These are phyloP conservation scores for Neoseiulus cucumeris DNA, from an alignment of 1,140 invertebrate genomes.

Conservation along the genomic window DNA sequence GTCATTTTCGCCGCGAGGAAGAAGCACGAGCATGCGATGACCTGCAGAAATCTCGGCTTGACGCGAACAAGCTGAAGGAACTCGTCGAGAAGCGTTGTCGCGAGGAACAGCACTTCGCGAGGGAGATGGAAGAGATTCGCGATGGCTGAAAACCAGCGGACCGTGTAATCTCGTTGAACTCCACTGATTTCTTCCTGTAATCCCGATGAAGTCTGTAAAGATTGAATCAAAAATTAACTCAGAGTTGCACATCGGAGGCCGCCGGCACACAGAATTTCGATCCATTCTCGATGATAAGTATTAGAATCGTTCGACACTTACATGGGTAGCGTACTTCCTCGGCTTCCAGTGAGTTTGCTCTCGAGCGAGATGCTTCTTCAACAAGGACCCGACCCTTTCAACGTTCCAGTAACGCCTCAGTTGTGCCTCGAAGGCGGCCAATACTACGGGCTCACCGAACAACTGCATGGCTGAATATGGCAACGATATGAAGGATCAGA, in stretches of 20 bases:
- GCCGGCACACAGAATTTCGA: background rate
- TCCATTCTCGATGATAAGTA: background rate
- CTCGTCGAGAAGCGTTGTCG: conserved; percentile 9
- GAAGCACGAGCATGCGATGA: conserved; percentile 5
- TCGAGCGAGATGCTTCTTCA: background rate
- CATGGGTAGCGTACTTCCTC: background rate
- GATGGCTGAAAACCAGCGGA: conserved; percentile 5
- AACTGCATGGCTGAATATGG: background rate
- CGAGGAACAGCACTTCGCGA: background rate
- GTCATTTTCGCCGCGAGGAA: conserved; percentile 1
- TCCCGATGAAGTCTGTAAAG: background rate
- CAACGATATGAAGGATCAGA: background rate
- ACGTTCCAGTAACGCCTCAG: conserved; percentile 3
- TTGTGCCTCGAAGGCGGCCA: background rate
- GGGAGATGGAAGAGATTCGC: background rate
- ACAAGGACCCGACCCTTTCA: background rate
- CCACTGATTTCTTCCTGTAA: background rate
- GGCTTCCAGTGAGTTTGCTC: background rate
- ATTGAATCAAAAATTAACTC: background rate
- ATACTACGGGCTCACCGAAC: background rate
- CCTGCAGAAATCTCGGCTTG: background rate
- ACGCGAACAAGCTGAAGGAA: background rate
- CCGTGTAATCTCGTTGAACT: conserved; percentile 4
- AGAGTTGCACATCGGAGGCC: background rate
- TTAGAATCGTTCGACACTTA: background rate